Percentiles rank a stretch among this genome's conserved stretches.
phyloP scores from a whole-genome alignment of 1,140 invertebrate genomes.

The Choristoneura fumiferana region DNA sequence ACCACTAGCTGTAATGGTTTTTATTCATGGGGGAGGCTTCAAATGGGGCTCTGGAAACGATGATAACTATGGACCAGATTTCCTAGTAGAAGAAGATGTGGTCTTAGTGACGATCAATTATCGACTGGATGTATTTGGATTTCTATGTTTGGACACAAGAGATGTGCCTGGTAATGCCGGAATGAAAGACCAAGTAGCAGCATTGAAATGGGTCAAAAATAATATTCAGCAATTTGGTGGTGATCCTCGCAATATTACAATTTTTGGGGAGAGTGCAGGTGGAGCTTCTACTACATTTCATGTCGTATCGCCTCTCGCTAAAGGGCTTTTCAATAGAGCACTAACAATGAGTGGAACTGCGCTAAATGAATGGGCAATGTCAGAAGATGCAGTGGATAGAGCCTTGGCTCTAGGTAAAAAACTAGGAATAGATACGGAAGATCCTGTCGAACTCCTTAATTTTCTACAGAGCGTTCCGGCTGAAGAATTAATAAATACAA shows the following conservation, averaged over 20 bases:
- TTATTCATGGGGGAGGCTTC: slow-evolving; percentile 83
- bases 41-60: slow-evolving; percentile 66
- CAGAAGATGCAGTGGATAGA: too few species aligned
- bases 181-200: slow-evolving; percentile 66
- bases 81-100: slow-evolving; percentile 76
- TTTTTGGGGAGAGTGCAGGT: slow-evolving; percentile 78
- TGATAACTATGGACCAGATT: slow-evolving; percentile 65
- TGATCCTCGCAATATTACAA: slow-evolving; percentile 70
- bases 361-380: too few species aligned
- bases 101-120: slow-evolving; percentile 82
- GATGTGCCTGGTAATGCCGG: slow-evolving; percentile 60
- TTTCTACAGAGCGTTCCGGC: too few species aligned
- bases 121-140: slow-evolving; percentile 79
- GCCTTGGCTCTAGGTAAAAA: too few species aligned
- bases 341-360: too few species aligned
- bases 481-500: slow-evolving; percentile 39
- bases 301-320: too few species aligned
- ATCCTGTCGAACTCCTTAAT: too few species aligned
- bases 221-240: slow-evolving; percentile 24
- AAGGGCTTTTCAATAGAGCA: too few species aligned
- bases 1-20: slow-evolving; percentile 79
- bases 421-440: too few species aligned
- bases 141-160: slow-evolving; percentile 45
- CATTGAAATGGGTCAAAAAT: slow-evolving; percentile 77
- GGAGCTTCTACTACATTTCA: too few species aligned